Base-by-base conservation (phyloP, 2,797 vertebrate genomes). In the Tauraco hartlaubi region DNA sequence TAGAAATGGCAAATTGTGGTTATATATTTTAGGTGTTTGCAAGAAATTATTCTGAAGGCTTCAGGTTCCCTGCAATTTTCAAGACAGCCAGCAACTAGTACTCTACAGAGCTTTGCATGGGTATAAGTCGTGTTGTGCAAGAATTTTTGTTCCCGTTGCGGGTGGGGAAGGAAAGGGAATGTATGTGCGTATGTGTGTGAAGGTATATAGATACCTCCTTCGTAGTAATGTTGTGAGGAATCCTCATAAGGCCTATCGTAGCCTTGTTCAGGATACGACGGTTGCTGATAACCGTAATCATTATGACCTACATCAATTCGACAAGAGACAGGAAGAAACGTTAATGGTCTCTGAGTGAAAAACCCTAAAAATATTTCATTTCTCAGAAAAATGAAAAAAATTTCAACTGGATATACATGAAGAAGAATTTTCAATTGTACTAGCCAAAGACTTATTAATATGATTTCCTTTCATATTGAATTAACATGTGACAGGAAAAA, bases 241-340 rank as follows among this genome's bases (percentile, higher is more conserved):
- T 99, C 98, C 98, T 99, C 98, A 97, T 98, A 98, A 98, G 98
- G 98, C 98, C 98, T 99, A 98, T 98, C 98, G 98, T 98, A 99
- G 98, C 98, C 98, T 98, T 99, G 98, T 98, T 99, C 98, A 98
- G 98, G 98, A 98, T 98, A 98, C 98, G 98, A 98, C 98, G 98
- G 98, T 97, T 98, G 98, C 98, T 98, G 98, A 98, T 98, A 99
- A 98, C 98, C 98, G 98, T 98, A 98, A 98, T 98, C 98, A 98
- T 98, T 98, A 98, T 98, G 98, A 98, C 98, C 98, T 98, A 98
- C 98, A 98, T 98, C 97, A 98, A 98, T 98, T 98, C 98, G 98
- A 98, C 98, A 98, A 98, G 98, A 98, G 98, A 98, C 98, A 98
- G 97, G 98, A 98, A 98, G 98, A 98, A 98, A 98, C 93, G 98